Evolutionary conservation across 2,888 invertebrate genomes (phyloP), one percentile per base, ranked within the genome.

Genomic region (Drosophila planitibia): DNA sequence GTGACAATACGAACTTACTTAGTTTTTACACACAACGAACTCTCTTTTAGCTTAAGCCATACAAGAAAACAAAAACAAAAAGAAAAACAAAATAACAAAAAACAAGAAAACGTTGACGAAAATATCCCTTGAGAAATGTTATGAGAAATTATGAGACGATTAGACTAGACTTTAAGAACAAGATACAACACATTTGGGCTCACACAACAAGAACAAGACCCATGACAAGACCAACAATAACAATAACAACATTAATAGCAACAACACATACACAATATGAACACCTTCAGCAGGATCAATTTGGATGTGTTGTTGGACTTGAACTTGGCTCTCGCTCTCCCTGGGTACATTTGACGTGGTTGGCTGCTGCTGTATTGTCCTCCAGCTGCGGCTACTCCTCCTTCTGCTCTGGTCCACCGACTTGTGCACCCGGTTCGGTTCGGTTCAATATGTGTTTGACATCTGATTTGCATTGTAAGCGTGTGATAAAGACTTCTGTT

Each of bases 401-500:
- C 86, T 87, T 88, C 86, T 87, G 90, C 86, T 87, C 88, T 89
- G 90, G 83, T 79, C 79, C 88, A 74, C 76, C 85, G 85, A 88
- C 51, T 87, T 90, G 90, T 89, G 85, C 88, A 85, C 87, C 88
- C 80, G 89, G 77, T 84, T 84, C 75, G 60, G 71, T 63, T 62
- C 58, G 44, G 49, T 65, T 72, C 39, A 41, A 49, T 54, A 53
- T 47, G 39, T 59, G 44, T 57, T 22, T 57, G 68, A 72, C 71
- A 69, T 75, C 63, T 79, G 49, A 74, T 64, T 68, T 71, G 70
- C 71, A 70, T 79, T 87, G 60, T 76, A 79, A 82, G 88, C 84
- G 90, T 88, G 87, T 90, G 87, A 88, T 88, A 90, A 90, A 88
- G 87, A 88, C 87, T 89, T 82, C 78, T 86, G 84, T 60, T 65